Percentiles rank a stretch among this genome's conserved stretches.
These are phyloP conservation scores for Poeciliopsis turrubarensis DNA, from an alignment of 2,113 vertebrate genomes.

Conservation along the genomic window DNA sequence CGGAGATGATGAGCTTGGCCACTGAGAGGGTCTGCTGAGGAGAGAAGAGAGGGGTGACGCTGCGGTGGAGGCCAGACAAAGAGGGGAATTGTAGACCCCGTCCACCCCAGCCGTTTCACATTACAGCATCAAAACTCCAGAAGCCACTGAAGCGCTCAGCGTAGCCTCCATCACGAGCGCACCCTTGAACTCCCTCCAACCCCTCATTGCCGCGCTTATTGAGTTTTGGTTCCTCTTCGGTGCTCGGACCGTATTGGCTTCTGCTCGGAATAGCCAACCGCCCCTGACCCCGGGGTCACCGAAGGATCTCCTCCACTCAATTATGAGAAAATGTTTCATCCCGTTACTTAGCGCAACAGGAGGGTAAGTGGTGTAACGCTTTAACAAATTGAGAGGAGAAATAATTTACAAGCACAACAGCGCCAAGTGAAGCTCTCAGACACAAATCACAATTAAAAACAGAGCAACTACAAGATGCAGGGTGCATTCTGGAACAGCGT, in stretches of 20 bases:
- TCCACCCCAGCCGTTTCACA: slow-evolving; percentile 75
- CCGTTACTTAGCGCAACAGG: slow-evolving; percentile 11
- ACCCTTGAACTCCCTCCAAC: slow-evolving; percentile 67
- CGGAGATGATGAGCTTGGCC: slow-evolving; percentile 63
- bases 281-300: slow-evolving; percentile 54
- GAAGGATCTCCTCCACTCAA: slow-evolving; percentile 37
- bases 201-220: slow-evolving; percentile 60
- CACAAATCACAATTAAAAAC: slow-evolving; percentile 45
- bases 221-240: slow-evolving; percentile 77
- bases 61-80: slow-evolving; percentile 71
- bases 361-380: slow-evolving; percentile 37
- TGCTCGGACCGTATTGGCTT: slow-evolving; percentile 67
- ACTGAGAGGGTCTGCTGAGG: slow-evolving; percentile 53
- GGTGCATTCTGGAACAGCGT: slow-evolving; percentile 35
- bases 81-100: slow-evolving; percentile 73
- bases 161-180: slow-evolving; percentile 76
- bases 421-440: slow-evolving; percentile 49
- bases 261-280: slow-evolving; percentile 34
- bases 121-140: slow-evolving; percentile 80
- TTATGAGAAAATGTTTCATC: slow-evolving; percentile 56
- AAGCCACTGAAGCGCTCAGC: slow-evolving; percentile 75
- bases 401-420: slow-evolving; percentile 39
- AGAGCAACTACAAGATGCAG: slow-evolving; percentile 44
- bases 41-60: slow-evolving; percentile 58
- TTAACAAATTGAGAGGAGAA: slow-evolving; percentile 30